Conservation (phyloP, 2,113 vertebrate species). For the Chlorodrepanis virens region DNA sequence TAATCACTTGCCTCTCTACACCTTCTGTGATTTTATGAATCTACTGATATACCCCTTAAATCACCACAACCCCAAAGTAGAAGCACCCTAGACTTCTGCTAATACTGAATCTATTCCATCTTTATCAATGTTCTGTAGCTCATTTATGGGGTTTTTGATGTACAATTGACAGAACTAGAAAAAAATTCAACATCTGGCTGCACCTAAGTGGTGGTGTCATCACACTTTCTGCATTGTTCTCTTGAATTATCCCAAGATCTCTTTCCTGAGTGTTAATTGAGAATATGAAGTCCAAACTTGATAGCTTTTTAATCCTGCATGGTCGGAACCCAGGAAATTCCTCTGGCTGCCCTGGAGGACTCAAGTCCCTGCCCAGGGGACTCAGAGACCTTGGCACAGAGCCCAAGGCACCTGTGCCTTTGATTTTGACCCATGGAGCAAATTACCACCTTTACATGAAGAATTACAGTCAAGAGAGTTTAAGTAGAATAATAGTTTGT, state of each 20-base stretch:
- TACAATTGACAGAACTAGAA: neutral
- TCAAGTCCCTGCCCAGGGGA: too few relatives aligned
- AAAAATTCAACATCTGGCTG: neutral
- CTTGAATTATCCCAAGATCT: neutral
- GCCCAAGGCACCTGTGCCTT: too few relatives aligned
- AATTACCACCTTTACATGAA: too few relatives aligned
- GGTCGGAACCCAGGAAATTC: too few relatives aligned
- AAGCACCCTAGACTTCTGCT: neutral
- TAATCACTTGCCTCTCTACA: neutral
- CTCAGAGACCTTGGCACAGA: too few relatives aligned
- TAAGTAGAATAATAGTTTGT: too few relatives aligned
- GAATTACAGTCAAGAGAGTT: too few relatives aligned
- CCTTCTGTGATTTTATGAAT: conserved; percentile 9
- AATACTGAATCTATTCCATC: neutral
- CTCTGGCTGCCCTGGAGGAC: too few relatives aligned
- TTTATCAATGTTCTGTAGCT: neutral
- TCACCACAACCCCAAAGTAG: neutral
- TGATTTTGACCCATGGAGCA: too few relatives aligned
- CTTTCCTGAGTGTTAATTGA: neutral
- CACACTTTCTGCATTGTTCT: neutral
- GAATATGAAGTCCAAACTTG: neutral
- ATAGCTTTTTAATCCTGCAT: neutral
- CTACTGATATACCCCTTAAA: neutral
- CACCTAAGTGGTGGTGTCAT: neutral
- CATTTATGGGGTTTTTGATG: neutral